A percentile compares a stretch with the other conserved stretches of the same genome.
Conservation (phyloP, 2,888 invertebrate species). For the Eilema caniola region DNA sequence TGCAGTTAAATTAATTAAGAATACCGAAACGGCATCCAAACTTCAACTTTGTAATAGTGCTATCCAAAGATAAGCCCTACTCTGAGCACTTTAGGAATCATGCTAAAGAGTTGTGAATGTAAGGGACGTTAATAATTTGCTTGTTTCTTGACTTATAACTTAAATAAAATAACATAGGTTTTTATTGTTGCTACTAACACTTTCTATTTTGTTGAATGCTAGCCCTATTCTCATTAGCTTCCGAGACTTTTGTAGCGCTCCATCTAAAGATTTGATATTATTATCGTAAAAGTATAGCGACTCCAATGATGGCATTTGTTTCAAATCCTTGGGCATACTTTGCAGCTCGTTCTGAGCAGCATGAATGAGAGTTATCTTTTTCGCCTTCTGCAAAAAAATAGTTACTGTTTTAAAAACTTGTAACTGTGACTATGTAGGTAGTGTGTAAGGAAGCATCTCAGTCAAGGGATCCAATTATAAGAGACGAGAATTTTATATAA, state of each 20-base stretch:
- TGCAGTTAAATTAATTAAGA: no score
- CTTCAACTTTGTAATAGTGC: no score
- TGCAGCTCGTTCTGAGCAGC: slow-evolving; percentile 91
- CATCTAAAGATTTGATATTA: slow-evolving; percentile 90
- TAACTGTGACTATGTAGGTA: not conserved
- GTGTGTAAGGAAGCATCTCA: no score
- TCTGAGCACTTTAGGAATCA: no score
- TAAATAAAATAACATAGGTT: not conserved
- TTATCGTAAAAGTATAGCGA: slow-evolving; percentile 92
- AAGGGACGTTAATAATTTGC: no score
- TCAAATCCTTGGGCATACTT: slow-evolving; percentile 90
- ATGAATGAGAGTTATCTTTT: slow-evolving; percentile 90
- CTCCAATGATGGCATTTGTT: slow-evolving; percentile 89
- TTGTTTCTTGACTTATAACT: not conserved
- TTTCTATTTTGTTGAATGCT: slow-evolving; percentile 91
- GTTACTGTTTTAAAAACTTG: not conserved
- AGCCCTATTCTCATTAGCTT: slow-evolving; percentile 89
- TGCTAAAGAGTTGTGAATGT: no score
- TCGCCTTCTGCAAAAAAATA: slow-evolving; percentile 77
- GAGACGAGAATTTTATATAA: no score
- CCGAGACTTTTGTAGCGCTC: slow-evolving; percentile 90
- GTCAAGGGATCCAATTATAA: no score
- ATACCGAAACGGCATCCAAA: no score
- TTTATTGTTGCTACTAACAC: slow-evolving; percentile 81
- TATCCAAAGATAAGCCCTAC: no score